Base-by-base conservation (phyloP, 1,140 invertebrate genomes). In the Amphibalanus amphitrite region DNA sequence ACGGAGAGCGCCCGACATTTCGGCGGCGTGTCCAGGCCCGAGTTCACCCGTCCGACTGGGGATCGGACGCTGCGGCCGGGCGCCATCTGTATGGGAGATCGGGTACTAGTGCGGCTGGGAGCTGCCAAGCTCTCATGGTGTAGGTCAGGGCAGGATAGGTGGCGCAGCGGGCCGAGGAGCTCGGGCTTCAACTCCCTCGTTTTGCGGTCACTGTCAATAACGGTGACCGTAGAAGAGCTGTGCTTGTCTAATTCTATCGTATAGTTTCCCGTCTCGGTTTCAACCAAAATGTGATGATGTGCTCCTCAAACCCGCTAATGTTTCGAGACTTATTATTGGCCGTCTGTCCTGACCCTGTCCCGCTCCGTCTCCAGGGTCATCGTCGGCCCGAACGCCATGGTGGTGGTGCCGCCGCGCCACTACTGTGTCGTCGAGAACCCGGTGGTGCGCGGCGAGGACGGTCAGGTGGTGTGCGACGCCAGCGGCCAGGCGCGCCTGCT, bases 391-490 rank as follows among this genome's bases (percentile, higher is more conserved):
- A 59, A 23, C 47, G 47, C 47, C 70, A 84, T 84, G 83, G 76
- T 83, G n/a, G 81, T 81, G 40, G 79, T 84, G 69, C 83, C 83
- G 10, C 83, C 83, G 28, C 77, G 80, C 71, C 81, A 83, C 72
- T 84, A 83, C 75, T 83, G 83, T 73, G 76, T 82, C 25, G 79
- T 84, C 69, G 79, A 79, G 72, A 84, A 84, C 76, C 83, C 83
- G 59, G 79, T 83, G 0, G 38, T 79, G 17, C 28, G 76, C 68
- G 77, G 76, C 68, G 77, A 76, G 29, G 79, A 83, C 64, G 75
- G 73, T 33, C 74, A 76, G 29, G 74, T 82, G 33, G 73, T 80
- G 0, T 73, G 77, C 72, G 82, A 84, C 75, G 73, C 70, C 20
- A 71, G 71, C 73, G 82, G 82, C 28, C 81, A 83, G 74, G 78